Conservation (phyloP, 2,888 invertebrate species). For the Pasiphila rectangulata region DNA sequence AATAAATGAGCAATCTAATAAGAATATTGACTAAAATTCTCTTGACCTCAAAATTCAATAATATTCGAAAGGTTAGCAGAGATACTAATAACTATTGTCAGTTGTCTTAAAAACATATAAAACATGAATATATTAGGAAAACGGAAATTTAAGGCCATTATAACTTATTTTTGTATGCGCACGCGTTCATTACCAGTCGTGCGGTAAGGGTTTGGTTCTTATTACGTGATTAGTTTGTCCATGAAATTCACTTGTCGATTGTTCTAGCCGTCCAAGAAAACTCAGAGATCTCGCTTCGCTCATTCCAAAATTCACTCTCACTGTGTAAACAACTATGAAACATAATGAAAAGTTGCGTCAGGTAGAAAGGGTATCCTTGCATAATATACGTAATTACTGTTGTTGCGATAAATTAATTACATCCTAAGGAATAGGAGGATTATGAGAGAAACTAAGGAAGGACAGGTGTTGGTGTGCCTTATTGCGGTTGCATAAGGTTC, state of each 20-base stretch:
- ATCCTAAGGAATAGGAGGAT: conserved; percentile 28
- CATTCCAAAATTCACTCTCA: conserved; percentile 30
- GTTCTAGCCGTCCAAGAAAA: neutral
- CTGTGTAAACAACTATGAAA: conserved; percentile 51
- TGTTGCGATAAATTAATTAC: conserved; percentile 33
- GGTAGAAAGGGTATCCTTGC: conserved; percentile 64
- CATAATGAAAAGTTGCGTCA: conserved; percentile 57
- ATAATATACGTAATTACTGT: conserved; percentile 37
- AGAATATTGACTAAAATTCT: too few species aligned
- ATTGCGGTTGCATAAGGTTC: conserved; percentile 13
- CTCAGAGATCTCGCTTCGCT: conserved; percentile 2
- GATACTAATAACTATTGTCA: too few species aligned
- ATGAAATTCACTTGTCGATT: neutral
- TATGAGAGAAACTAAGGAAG: conserved; percentile 27
- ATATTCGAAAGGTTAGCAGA: too few species aligned
- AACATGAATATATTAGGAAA: too few species aligned
- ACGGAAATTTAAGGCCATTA: too few species aligned
- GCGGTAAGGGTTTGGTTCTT: too few species aligned
- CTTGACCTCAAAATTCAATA: too few species aligned
- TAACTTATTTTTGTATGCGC: too few species aligned
- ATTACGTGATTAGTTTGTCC: too few species aligned
- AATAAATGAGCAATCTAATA: too few species aligned
- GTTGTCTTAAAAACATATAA: too few species aligned
- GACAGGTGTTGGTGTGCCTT: conserved; percentile 3
- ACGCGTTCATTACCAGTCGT: too few species aligned